These are phyloP conservation scores for Calonectris borealis DNA, from an alignment of 2,113 vertebrate genomes.

Conservation along the genomic window DNA sequence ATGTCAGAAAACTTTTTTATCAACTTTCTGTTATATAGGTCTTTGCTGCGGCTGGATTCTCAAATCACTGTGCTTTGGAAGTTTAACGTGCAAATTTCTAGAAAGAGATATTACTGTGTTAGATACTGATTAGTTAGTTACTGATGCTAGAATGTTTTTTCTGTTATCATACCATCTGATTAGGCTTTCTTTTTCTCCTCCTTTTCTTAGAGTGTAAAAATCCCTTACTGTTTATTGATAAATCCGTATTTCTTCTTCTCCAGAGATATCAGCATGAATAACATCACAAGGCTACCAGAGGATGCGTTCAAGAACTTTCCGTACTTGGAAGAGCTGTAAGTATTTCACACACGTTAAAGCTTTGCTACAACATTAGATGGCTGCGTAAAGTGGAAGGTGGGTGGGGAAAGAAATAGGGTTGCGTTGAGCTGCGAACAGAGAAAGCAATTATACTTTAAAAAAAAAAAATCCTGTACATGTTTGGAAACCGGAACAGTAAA, in stretches of 20 bases:
- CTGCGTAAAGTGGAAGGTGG: not conserved
- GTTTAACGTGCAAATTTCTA: not conserved
- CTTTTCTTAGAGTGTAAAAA: not conserved
- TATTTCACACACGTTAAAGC: constrained; percentile 41
- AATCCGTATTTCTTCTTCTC: constrained; percentile 45
- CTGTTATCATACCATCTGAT: not conserved
- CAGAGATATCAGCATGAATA: constrained; percentile 99
- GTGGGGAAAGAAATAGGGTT: not conserved
- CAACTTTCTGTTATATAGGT: not conserved
- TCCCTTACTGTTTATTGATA: not conserved
- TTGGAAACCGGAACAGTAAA: constrained; percentile 64
- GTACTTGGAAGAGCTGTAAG: constrained; percentile 96
- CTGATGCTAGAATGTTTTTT: not conserved
- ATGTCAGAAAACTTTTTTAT: not conserved
- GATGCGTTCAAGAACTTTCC: constrained; percentile 92
- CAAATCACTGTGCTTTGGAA: not conserved
- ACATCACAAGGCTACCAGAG: constrained; percentile 94
- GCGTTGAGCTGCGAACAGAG: not conserved
- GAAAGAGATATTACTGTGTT: not conserved
- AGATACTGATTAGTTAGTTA: no score
- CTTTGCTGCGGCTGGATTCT: not conserved
- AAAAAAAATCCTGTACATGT: not conserved
- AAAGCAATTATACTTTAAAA: not conserved
- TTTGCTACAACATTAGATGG: not conserved
- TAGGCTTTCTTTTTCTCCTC: not conserved